A percentile compares a stretch with the other conserved stretches of the same genome.
Conservation (phyloP, 2,797 vertebrate species). For the Neosilurus mollespiculum region DNA sequence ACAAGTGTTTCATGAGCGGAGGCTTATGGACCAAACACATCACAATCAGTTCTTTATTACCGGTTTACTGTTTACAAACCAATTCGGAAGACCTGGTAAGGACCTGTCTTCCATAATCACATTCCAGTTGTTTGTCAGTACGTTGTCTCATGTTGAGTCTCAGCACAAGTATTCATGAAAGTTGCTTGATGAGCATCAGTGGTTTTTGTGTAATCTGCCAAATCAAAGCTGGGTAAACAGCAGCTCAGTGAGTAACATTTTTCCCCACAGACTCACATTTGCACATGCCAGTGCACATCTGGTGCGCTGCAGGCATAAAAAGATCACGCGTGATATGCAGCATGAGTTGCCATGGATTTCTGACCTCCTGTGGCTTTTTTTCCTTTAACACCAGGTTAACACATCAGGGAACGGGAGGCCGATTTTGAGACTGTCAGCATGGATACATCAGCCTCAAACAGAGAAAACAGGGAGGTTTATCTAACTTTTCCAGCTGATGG, state of each 20-base stretch:
- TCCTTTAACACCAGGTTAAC: constrained; percentile 61
- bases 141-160: constrained; percentile 54
- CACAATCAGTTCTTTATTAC: constrained; percentile 48
- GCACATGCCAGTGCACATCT: constrained; percentile 71
- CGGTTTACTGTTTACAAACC: constrained; percentile 72
- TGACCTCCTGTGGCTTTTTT: constrained; percentile 51
- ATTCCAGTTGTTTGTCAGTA: constrained; percentile 57
- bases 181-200: constrained; percentile 51
- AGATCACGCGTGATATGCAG: constrained; percentile 62
- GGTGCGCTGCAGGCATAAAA: constrained; percentile 56
- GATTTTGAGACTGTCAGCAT: constrained; percentile 61
- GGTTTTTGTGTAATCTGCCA: constrained; percentile 68
- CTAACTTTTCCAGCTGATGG: constrained; percentile 52
- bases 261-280: constrained; percentile 65
- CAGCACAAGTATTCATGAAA: constrained; percentile 57
- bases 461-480: constrained; percentile 49
- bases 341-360: constrained; percentile 58
- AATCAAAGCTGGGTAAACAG: constrained; percentile 77
- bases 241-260: constrained; percentile 65
- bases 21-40: constrained; percentile 36
- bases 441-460: constrained; percentile 56
- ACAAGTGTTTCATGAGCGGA: constrained; percentile 51
- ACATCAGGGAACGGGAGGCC: constrained; percentile 56
- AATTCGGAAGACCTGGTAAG: constrained; percentile 57
- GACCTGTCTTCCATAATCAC: constrained; percentile 55